A percentile compares a stretch with the other conserved stretches of the same genome.
Conservation (phyloP, 2,888 invertebrate genomes). For the Eutolmus rufibarbis region DNA sequence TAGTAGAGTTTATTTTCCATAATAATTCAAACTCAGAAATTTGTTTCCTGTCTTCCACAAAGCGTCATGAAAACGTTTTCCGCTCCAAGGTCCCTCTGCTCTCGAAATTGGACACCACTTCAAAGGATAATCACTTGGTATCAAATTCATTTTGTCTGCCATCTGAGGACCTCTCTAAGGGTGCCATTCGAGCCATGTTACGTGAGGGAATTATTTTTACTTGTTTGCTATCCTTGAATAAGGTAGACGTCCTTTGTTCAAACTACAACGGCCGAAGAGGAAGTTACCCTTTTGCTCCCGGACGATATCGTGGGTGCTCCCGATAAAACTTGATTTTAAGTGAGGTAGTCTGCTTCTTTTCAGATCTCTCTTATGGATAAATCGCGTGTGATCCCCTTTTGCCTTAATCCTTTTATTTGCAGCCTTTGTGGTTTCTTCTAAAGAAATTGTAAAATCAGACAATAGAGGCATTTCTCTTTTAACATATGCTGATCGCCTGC, state of each 20-base stretch:
- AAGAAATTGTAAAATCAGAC: neutral
- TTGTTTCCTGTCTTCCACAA: neutral
- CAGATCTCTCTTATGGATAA: neutral
- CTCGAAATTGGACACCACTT: conserved; percentile 33
- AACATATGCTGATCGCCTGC: neutral
- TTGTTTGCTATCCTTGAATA: neutral
- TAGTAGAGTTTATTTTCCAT: neutral
- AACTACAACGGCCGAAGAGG: conserved; percentile 7
- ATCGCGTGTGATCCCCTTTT: neutral
- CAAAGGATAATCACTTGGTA: conserved; percentile 41
- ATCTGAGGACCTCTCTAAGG: conserved; percentile 19
- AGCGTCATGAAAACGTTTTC: neutral
- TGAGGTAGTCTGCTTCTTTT: conserved; percentile 8
- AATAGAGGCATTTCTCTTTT: neutral
- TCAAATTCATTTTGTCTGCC: conserved; percentile 25
- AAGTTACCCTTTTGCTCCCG: conserved; percentile 29
- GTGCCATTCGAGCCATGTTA: conserved; percentile 20
- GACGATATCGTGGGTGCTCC: conserved; percentile 3
- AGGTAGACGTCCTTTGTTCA: neutral
- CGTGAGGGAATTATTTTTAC: conserved; percentile 33
- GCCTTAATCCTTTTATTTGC: neutral
- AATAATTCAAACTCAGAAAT: neutral
- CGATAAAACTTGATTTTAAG: conserved; percentile 21
- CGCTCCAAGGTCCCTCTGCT: neutral
- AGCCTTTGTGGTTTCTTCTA: neutral